phyloP scores from a whole-genome alignment of 2,888 invertebrate genomes.

The Anticlea derivata region DNA sequence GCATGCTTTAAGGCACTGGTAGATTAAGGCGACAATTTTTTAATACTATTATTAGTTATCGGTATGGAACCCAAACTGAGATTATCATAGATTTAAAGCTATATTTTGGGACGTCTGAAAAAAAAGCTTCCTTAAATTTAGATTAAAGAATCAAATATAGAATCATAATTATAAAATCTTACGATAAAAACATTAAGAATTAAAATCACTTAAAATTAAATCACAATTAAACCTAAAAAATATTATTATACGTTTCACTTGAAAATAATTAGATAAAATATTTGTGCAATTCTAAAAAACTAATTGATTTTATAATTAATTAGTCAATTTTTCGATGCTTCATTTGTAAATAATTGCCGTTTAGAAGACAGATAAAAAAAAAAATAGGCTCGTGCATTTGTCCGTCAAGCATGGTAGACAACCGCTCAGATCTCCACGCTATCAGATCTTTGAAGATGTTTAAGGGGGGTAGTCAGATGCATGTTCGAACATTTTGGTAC shows the following conservation, averaged over 20 bases:
- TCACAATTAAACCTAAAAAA: constrained; percentile 46
- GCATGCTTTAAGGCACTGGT: constrained; percentile 15
- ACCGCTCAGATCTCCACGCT: no score
- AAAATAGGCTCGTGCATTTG: no score
- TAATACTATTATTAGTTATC: not conserved
- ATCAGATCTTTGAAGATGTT: no score
- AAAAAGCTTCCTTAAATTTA: constrained; percentile 3
- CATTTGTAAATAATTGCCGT: no score
- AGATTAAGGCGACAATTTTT: constrained; percentile 11
- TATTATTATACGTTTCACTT: constrained; percentile 41
- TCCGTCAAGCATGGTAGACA: no score
- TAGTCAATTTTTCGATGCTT: constrained; percentile 21
- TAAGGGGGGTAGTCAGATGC: no score
- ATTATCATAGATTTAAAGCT: no score
- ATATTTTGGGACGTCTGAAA: not conserved
- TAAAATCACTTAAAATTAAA: constrained; percentile 41
- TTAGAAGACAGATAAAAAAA: no score
- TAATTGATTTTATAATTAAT: constrained; percentile 14
- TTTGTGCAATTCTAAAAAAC: constrained; percentile 39
- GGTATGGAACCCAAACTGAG: no score
- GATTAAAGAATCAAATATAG: constrained; percentile 26
- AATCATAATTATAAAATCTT: constrained; percentile 29
- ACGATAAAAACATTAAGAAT: constrained; percentile 36
- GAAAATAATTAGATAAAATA: constrained; percentile 37
- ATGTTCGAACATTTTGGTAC: no score